A percentile compares a stretch with the other conserved stretches of the same genome.
These are phyloP conservation scores for Pharmacophagus antenor DNA, from an alignment of 2,888 invertebrate genomes.

Conservation along the genomic window DNA sequence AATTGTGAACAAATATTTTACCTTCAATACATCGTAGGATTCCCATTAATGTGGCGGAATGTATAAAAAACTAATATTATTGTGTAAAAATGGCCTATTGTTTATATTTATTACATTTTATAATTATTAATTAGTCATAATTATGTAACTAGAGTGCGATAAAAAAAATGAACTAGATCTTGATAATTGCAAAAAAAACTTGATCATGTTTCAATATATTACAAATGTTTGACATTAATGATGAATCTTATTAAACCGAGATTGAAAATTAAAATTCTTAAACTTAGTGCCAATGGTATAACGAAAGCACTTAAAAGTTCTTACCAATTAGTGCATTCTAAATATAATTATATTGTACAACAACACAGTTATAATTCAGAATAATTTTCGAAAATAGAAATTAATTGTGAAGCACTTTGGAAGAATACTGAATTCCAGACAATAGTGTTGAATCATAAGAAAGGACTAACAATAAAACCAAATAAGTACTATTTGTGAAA, in stretches of 20 bases:
- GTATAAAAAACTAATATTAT: constrained; percentile 29
- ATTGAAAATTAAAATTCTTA: background rate
- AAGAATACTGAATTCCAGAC: background rate
- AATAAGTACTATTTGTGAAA: constrained; percentile 27
- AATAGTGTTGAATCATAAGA: background rate
- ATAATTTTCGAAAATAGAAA: background rate
- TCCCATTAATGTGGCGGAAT: constrained; percentile 23
- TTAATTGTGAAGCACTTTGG: background rate
- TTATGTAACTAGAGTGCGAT: constrained; percentile 10
- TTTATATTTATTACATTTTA: constrained; percentile 18
- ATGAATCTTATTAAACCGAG: background rate
- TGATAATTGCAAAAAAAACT: background rate
- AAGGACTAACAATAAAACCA: constrained; percentile 1
- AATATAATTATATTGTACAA: constrained; percentile 6
- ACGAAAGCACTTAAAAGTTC: background rate
- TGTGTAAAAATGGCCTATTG: constrained; percentile 30
- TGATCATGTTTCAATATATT: background rate
- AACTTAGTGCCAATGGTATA: background rate
- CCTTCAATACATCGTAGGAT: constrained; percentile 8
- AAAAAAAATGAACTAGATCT: constrained; percentile 3
- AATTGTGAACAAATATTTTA: constrained; percentile 19
- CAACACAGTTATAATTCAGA: background rate
- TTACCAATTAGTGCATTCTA: constrained; percentile 11
- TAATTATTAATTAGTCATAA: constrained; percentile 18
- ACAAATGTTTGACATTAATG: background rate